Base-by-base conservation (phyloP, 1,140 invertebrate genomes). In the Anagrus nilaparvatae region DNA sequence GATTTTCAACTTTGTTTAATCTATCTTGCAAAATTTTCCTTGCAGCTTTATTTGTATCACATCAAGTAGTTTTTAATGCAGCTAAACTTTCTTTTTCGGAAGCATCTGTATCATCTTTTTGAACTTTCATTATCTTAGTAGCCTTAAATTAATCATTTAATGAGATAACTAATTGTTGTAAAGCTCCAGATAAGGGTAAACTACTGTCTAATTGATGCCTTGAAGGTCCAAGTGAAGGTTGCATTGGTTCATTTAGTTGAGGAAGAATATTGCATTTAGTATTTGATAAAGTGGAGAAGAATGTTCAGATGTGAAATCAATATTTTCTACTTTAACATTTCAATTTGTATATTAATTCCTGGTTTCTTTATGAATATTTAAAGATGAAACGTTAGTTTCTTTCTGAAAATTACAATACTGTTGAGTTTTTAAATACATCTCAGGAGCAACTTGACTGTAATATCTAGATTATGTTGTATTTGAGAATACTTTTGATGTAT, bases 21-120 rank as follows among this genome's bases (percentile, higher is more conserved):
- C 83, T 77, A 53, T 87, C 79, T 21, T 84, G 74, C 62, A 84
- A 78, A 21, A 90, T 72, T 48, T 79, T 75, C 49, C 74, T 76
- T 17, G 82, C 67, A 5, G 85, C 81, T 30, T 74, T 62, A 21
- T 67, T 63, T 2, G 78, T 73, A 61, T 87, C 78, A 71, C 86
- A 85, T 13, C 74, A 73, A 19, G 74, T 74, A 3, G 73, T 67
- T 49, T 82, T 73, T 8, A 90, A 53, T 0, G 81, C 81, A 0
- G 70, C 59, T 16, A 80, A 57, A 48, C 74, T 71, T 52, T 77
- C 73, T 31, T 75, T 69, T 35, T 67, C 60, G 2, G 62, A 62
- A 0, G 65, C 64, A 44, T 74, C 72, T 1, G 55, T 53, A 0
- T 70, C 55, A 46, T 73, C 69, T 34, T 67, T 63, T 44, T 65